Base-by-base conservation (phyloP, 2,113 vertebrate genomes). In the Genyomyrus donnyi region DNA sequence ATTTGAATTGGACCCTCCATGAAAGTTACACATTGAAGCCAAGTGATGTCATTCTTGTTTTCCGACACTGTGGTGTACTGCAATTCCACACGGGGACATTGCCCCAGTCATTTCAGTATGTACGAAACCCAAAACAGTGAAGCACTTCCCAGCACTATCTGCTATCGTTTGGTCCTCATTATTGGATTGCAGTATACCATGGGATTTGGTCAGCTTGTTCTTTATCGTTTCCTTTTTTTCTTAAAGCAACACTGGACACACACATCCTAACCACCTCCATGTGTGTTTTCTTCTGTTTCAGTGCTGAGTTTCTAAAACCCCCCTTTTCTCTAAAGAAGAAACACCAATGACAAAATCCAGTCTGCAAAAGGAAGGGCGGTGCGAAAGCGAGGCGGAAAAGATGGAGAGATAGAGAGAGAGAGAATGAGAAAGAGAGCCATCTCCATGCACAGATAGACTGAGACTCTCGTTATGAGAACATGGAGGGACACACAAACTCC, bases 251-350 rank as follows among this genome's bases (percentile, higher is more conserved):
- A 13, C 35, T n/a, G 17, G 56, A 19, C 62, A 17, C 50, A 15
- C 49, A 56, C 15, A 5, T 90, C 90, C 58, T 88, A 49, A 80
- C 90, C 86, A 85, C 62, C 88, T 80, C 77, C 92, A n/a, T 66
- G 87, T 66, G 87, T 53, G 85, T 91, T 87, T 91, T 88, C 92
- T 91, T 93, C 77, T 89, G 31, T 94, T 93, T 87, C 93, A 96
- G 95, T 95, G 94, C 94, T 96, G 94, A 95, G 96, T 95, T 96
- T 96, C 94, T 96, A 95, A 95, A 86, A 90, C 90, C 58, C 80
- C 70, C 77, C 91, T 92, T 92, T 89, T 90, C 91, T 84, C 85
- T 88, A 74, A 90, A 92, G 93, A 95, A 93, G 93, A 94, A 35
- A 62, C 88, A 45, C 49, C 46, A 89, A 88, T 91, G 92, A 90